Percentiles rank a stretch among this genome's conserved stretches.
These are phyloP conservation scores for Oryctolagus cuniculus DNA, from an alignment of 2,113 vertebrate genomes.

Conservation along the genomic window DNA sequence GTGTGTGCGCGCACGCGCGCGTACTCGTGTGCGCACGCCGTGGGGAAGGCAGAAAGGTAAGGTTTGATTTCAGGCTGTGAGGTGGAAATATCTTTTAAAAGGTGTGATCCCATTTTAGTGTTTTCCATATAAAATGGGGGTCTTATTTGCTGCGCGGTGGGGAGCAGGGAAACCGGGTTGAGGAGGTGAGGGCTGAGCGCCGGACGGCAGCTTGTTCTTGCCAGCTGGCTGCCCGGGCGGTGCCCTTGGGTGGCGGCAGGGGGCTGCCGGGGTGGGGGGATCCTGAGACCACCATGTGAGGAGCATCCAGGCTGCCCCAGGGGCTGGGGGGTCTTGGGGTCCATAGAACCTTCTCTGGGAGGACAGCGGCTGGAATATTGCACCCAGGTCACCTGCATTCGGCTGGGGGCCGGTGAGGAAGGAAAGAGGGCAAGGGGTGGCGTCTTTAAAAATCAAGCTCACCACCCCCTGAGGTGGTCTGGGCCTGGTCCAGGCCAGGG, in stretches of 20 bases:
- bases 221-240: fast-evolving
- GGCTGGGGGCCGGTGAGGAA: fast-evolving
- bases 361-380: neutral
- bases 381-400: neutral
- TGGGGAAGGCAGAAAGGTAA: conserved; percentile 65
- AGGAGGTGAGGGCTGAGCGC: neutral
- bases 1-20: neutral
- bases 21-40: neutral
- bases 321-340: neutral
- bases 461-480: neutral
- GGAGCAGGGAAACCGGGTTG: conserved; percentile 64
- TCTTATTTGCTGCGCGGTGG: conserved; percentile 58
- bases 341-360: neutral
- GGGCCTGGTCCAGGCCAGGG: fast-evolving
- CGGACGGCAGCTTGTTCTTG: neutral
- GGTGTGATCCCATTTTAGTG: conserved; percentile 86
- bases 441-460: neutral
- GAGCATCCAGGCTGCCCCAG: neutral
- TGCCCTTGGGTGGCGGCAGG: neutral
- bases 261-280: neutral
- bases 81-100: conserved; percentile 88
- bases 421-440: too few species aligned
- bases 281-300: fast-evolving
- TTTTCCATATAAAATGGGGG: conserved; percentile 82
- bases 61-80: conserved; percentile 72